Evolutionary conservation across 2,113 vertebrate species (phyloP).

Genomic region (Osmerus mordax): DNA sequence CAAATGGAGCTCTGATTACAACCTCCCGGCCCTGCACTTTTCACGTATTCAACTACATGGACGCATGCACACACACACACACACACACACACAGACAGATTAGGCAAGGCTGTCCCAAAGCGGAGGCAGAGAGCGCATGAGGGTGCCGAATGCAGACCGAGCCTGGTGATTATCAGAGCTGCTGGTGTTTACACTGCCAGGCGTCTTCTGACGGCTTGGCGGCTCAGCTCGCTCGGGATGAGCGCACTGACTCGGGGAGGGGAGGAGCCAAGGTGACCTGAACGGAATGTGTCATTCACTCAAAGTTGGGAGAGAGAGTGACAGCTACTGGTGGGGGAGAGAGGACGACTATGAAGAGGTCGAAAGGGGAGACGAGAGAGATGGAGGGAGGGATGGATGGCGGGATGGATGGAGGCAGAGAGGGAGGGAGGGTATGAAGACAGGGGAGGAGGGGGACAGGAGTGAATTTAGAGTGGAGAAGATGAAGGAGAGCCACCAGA

Average conservation of each 20-base stretch:
- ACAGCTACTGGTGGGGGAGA: slow-evolving; percentile 12
- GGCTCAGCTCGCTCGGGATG: slow-evolving; percentile 42
- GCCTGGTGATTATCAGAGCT: slow-evolving; percentile 45
- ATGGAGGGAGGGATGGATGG: neutral
- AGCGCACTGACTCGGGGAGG: slow-evolving; percentile 52
- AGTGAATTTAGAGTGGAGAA: no score
- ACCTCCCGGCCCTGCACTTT: slow-evolving; percentile 41
- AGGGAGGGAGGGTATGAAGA: neutral
- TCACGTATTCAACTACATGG: neutral
- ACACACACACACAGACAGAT: slow-evolving; percentile 12
- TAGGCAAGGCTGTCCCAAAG: neutral
- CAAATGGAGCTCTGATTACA: slow-evolving; percentile 64
- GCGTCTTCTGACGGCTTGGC: slow-evolving; percentile 53
- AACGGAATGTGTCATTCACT: slow-evolving; percentile 57
- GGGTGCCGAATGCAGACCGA: slow-evolving; percentile 38
- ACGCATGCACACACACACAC: no score
- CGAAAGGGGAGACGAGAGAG: neutral
- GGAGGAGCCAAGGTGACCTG: slow-evolving; percentile 63
- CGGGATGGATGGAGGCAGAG: neutral
- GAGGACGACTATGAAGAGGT: neutral
- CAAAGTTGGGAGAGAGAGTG: slow-evolving; percentile 9
- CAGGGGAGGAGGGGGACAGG: neutral
- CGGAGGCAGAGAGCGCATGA: slow-evolving; percentile 1
- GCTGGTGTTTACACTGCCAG: slow-evolving; percentile 66
- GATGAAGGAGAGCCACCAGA: neutral